Evolutionary conservation across 92 coral and sea anemone genomes (phyloP).

Genomic region (Palythoa heliodiscus): DNA sequence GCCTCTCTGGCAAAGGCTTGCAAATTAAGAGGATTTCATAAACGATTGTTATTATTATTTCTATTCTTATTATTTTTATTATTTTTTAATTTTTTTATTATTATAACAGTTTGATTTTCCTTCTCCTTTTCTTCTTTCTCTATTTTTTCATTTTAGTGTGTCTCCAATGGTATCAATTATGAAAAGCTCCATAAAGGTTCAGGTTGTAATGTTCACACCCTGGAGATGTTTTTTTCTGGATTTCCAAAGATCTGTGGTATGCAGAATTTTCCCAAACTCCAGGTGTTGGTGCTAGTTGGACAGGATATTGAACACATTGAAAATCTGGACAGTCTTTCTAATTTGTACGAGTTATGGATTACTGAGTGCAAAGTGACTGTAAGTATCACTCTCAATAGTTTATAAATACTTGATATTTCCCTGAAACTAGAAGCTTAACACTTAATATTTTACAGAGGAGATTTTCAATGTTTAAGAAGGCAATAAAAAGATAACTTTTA

Average conservation of each 20-base stretch:
- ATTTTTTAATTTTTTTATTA: too few species aligned
- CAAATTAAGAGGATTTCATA: too few species aligned
- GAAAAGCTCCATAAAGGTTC: conserved; percentile 90
- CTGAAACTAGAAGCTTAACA: too few species aligned
- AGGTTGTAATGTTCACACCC: conserved; percentile 61
- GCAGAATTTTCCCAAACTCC: conserved; percentile 81
- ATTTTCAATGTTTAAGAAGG: too few species aligned
- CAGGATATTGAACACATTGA: conserved; percentile 75
- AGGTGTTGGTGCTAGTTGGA: conserved; percentile 75
- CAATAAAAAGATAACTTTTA: too few species aligned
- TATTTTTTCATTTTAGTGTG: conserved; percentile 61
- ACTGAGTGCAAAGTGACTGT: conserved; percentile 82
- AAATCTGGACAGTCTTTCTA: conserved; percentile 69
- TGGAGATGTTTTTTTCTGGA: conserved; percentile 99
- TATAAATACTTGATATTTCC: too few species aligned
- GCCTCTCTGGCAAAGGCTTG: too few species aligned
- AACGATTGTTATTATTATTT: too few species aligned
- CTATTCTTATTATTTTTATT: too few species aligned
- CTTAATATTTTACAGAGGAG: too few species aligned
- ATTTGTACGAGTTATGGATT: conserved; percentile 83
- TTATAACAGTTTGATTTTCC: too few species aligned
- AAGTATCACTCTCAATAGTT: conserved; percentile 14
- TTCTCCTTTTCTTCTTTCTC: too few species aligned
- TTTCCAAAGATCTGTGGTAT: conserved; percentile 88
- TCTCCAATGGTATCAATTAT: conserved; percentile 86